phyloP scores from a whole-genome alignment of 2,113 vertebrate genomes.

The Butorides virescens region DNA sequence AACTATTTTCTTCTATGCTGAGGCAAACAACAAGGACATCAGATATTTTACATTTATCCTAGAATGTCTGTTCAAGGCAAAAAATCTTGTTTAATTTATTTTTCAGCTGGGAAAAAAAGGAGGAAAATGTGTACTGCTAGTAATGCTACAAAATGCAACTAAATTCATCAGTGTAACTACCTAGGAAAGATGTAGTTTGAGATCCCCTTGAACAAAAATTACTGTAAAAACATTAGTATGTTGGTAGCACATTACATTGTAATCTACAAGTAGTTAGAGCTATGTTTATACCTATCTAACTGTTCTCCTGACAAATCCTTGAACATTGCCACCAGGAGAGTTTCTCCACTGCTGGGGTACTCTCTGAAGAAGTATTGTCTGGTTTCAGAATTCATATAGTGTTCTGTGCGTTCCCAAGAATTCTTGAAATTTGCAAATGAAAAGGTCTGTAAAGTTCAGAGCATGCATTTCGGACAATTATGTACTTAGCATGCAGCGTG shows the following conservation, averaged over 20 bases:
- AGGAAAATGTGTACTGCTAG: background rate
- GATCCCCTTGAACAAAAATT: background rate
- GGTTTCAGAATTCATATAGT: background rate
- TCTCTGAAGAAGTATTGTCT: background rate
- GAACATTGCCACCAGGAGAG: background rate
- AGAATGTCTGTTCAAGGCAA: background rate
- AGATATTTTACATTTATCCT: background rate
- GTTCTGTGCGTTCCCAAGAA: background rate
- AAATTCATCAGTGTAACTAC: background rate
- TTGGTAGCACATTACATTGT: background rate
- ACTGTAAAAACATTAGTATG: background rate
- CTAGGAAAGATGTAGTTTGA: background rate
- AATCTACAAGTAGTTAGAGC: background rate
- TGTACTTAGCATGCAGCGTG: background rate
- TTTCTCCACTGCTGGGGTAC: background rate
- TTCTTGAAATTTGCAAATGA: constrained; percentile 38
- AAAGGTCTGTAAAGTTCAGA: background rate
- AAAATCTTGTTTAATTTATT: background rate
- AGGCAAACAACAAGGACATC: background rate
- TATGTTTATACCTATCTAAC: background rate
- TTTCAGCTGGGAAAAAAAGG: background rate
- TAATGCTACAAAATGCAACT: background rate
- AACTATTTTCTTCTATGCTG: background rate
- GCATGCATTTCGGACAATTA: constrained; percentile 5
- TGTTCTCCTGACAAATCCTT: background rate